phyloP scores from a whole-genome alignment of 2,888 invertebrate genomes.

The Synanthedon formicaeformis region DNA sequence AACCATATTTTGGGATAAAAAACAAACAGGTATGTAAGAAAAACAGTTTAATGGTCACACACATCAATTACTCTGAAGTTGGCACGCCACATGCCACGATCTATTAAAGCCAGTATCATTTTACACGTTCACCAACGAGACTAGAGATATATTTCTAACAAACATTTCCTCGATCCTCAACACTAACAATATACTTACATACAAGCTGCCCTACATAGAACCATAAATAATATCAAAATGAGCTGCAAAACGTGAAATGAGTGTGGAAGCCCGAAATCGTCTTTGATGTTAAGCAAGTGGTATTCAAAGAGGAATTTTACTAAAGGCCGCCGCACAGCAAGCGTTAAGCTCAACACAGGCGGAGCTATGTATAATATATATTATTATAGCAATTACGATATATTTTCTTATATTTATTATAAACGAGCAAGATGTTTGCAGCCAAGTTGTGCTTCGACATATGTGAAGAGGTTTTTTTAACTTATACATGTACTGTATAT shows the following conservation, averaged over 20 bases:
- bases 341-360: too few species aligned
- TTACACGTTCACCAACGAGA: not conserved
- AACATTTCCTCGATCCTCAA: not conserved
- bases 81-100: constrained; percentile 26
- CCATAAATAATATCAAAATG: not conserved
- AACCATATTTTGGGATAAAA: too few species aligned
- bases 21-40: constrained; percentile 1
- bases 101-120: not conserved
- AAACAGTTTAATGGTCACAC: constrained; percentile 22
- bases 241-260: too few species aligned
- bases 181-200: not conserved
- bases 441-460: too few species aligned
- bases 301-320: too few species aligned
- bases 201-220: not conserved
- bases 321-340: too few species aligned
- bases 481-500: too few species aligned
- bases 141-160: not conserved
- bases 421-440: too few species aligned
- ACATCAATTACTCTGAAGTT: constrained; percentile 29
- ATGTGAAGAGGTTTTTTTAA: too few species aligned
- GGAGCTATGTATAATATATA: too few species aligned
- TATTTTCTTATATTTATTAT: too few species aligned
- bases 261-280: not conserved
- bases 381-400: too few species aligned
- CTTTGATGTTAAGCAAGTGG: not conserved